These are phyloP conservation scores for Rhabdornis inornatus DNA, from an alignment of 2,113 vertebrate species.

Conservation along the genomic window DNA sequence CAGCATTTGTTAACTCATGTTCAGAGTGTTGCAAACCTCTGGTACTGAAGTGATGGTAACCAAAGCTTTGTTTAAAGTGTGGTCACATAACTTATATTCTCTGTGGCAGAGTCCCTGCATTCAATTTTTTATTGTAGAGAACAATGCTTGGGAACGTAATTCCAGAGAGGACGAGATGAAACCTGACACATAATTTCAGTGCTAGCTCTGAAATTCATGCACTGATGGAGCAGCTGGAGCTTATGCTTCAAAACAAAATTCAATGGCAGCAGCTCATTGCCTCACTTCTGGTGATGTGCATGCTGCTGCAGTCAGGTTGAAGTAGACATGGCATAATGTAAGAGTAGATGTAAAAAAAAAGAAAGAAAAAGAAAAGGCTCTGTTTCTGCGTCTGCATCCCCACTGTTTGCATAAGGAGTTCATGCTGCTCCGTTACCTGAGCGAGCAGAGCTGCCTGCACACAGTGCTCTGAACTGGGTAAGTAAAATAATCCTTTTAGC, in stretches of 20 bases:
- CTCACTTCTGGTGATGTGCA: background rate
- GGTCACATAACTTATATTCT: background rate
- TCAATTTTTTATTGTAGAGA: background rate
- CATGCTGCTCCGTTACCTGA: rapidly evolving
- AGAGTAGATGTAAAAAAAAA: background rate
- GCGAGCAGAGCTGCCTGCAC: background rate
- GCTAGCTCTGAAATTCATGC: background rate
- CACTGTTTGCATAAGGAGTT: background rate
- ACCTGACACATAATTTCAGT: background rate
- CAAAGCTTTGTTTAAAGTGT: background rate
- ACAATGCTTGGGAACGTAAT: rapidly evolving
- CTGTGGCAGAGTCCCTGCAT: background rate
- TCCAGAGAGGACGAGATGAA: background rate
- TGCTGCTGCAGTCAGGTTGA: background rate
- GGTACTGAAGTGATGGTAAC: background rate
- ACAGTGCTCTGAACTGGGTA: background rate
- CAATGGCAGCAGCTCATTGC: background rate
- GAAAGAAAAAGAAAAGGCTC: background rate
- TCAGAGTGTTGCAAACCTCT: background rate
- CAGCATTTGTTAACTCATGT: background rate
- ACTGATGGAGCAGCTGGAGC: background rate
- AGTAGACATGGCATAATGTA: background rate
- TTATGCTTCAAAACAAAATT: background rate
- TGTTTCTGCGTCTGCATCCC: background rate
- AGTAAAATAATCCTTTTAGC: background rate